These are phyloP conservation scores for Saturnia japonica DNA, from an alignment of 2,888 invertebrate genomes.

Conservation along the genomic window DNA sequence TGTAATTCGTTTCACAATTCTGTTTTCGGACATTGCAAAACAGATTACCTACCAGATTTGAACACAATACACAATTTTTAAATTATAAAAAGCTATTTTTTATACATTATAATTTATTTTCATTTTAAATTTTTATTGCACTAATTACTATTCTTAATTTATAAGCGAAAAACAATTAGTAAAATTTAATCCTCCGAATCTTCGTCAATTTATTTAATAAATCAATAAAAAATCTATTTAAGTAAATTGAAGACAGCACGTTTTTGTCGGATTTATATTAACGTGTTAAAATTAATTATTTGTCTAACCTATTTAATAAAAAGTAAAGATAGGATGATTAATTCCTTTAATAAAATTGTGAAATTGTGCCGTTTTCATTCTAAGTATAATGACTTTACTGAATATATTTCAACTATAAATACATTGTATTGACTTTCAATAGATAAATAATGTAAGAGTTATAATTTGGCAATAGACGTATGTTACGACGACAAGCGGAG, in stretches of 20 bases:
- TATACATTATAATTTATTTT: not conserved
- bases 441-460: constrained; percentile 40
- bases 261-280: not conserved
- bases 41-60: not conserved
- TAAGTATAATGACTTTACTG: not conserved
- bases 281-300: not conserved
- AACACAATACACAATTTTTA: too few relatives aligned
- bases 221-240: not conserved
- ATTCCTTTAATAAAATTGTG: not conserved
- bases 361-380: too few relatives aligned
- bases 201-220: not conserved
- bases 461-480: constrained; percentile 52
- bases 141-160: too few relatives aligned
- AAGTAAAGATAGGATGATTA: not conserved
- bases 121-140: not conserved
- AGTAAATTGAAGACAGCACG: not conserved
- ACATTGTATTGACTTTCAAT: constrained; percentile 29
- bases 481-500: constrained; percentile 36
- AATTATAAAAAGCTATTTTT: too few relatives aligned
- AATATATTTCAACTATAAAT: not conserved
- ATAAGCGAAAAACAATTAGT: not conserved
- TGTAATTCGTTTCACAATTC: not conserved
- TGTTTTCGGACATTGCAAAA: not conserved
- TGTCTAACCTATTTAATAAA: not conserved
- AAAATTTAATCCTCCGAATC: not conserved